These are phyloP conservation scores for Drosophila pseudotakahashii DNA, from an alignment of 2,888 invertebrate genomes.

Conservation along the genomic window DNA sequence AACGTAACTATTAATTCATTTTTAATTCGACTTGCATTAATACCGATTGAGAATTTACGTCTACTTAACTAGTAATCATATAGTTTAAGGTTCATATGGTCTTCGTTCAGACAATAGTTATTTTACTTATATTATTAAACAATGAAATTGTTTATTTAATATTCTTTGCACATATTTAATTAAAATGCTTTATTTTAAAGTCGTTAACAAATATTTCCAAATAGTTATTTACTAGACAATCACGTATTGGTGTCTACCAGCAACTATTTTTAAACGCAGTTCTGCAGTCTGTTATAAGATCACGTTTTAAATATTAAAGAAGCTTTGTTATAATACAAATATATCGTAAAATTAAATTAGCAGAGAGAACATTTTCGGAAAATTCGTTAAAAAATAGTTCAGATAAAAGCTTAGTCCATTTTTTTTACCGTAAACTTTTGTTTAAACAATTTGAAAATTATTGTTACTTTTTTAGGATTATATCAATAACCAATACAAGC, in stretches of 20 bases:
- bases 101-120: not conserved
- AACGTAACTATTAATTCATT: not conserved
- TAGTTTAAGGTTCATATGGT: not conserved
- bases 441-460: too few relatives aligned
- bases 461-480: not conserved
- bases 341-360: too few relatives aligned
- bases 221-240: not conserved
- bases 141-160: not conserved
- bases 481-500: too few relatives aligned
- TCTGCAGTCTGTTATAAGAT: not conserved
- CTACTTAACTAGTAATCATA: not conserved
- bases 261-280: not conserved
- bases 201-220: not conserved
- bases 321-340: too few relatives aligned
- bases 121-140: not conserved
- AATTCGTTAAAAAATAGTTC: too few relatives aligned
- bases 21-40: too few relatives aligned
- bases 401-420: too few relatives aligned
- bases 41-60: not conserved
- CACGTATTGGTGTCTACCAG: conserved; percentile 17
- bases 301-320: conserved; percentile 1
- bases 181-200: not conserved
- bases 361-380: too few relatives aligned
- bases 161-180: not conserved
- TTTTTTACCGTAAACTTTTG: too few relatives aligned